Conservation (phyloP, 2,113 vertebrate species). For the Macaca nemestrina region DNA sequence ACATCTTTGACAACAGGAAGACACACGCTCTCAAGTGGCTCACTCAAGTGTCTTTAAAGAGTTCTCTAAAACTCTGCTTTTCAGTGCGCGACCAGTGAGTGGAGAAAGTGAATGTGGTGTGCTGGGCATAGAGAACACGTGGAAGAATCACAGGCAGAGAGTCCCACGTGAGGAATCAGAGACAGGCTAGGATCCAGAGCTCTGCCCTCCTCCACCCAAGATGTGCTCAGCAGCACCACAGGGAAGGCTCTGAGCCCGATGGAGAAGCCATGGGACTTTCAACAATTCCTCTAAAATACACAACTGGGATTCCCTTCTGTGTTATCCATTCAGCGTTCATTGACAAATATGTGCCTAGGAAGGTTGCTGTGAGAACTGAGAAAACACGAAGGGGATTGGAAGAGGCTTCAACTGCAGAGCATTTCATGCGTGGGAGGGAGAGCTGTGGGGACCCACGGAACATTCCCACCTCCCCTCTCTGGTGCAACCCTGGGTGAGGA, state of each 20-base stretch:
- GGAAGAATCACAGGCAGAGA: background rate
- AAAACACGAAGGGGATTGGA: background rate
- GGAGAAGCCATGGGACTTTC: background rate
- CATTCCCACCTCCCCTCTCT: background rate
- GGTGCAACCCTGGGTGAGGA: background rate
- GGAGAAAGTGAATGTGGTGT: background rate
- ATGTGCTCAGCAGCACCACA: background rate
- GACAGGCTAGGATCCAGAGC: background rate
- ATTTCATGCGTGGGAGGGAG: rapidly evolving
- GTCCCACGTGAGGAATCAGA: background rate
- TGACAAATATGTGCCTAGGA: background rate
- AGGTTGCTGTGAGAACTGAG: background rate
- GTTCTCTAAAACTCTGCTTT: background rate
- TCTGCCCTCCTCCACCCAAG: too few species aligned
- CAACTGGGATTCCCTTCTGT: background rate
- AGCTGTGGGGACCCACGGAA: background rate
- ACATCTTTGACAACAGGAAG: background rate
- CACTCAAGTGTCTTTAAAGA: background rate
- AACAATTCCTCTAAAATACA: background rate
- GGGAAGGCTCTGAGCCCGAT: background rate
- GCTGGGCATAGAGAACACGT: background rate
- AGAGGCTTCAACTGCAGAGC: background rate
- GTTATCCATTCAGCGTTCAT: rapidly evolving
- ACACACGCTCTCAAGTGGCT: background rate
- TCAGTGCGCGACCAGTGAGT: too few species aligned